A percentile compares a stretch with the other conserved stretches of the same genome.
Evolutionary conservation across 2,888 invertebrate genomes (phyloP).

Genomic region (Tenthredo livida): DNA sequence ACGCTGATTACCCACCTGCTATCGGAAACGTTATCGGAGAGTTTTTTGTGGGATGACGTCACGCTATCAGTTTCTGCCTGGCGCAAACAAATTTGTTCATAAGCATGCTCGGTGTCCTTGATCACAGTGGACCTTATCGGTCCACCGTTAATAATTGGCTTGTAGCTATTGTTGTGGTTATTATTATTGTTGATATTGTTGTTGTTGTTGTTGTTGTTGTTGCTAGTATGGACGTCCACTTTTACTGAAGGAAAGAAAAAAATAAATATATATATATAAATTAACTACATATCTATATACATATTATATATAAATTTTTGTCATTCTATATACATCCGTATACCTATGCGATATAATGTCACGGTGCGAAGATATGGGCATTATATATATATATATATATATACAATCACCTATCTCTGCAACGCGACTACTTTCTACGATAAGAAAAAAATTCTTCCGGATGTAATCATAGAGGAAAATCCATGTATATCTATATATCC

Average conservation of each 20-base stretch:
- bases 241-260: constrained; percentile 82
- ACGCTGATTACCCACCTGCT: constrained; percentile 65
- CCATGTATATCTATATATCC: background rate
- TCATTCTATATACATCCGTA: background rate
- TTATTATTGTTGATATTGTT: constrained; percentile 69
- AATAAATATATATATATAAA: background rate
- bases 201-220: constrained; percentile 70
- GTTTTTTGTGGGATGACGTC: constrained; percentile 67
- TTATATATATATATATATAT: background rate
- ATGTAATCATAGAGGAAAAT: background rate
- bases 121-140: constrained; percentile 68
- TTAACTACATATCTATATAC: background rate
- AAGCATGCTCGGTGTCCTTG: constrained; percentile 74
- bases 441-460: constrained; percentile 19
- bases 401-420: background rate
- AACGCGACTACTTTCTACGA: constrained; percentile 10
- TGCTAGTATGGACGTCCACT: constrained; percentile 88
- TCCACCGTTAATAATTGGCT: constrained; percentile 70
- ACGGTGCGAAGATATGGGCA: background rate
- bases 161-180: constrained; percentile 66
- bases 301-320: background rate
- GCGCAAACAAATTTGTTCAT: constrained; percentile 75
- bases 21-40: constrained; percentile 69
- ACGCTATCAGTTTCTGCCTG: constrained; percentile 70
- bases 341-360: background rate